Base-by-base conservation (phyloP, 1,140 invertebrate species). In the Lucilia sericata region DNA sequence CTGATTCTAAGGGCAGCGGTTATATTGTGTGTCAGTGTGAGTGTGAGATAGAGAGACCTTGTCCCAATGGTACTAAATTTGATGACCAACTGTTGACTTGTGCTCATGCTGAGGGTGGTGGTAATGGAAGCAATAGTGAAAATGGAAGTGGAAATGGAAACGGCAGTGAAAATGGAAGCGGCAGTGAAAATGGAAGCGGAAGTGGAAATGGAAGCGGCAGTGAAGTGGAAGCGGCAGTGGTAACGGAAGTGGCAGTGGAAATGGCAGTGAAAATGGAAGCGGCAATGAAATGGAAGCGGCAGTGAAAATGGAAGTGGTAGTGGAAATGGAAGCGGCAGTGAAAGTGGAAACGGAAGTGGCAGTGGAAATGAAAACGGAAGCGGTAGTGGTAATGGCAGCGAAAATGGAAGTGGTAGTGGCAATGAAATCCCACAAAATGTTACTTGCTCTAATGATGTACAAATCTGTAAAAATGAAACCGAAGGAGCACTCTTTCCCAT, bases 11-110 rank as follows among this genome's bases (percentile, higher is more conserved):
- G 10, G 13, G 75, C 19, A 65, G 21, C 21, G 75, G 75, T 1
- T 84, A 84, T 47, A 84, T 84, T 70, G 83, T 84, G 5, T 84
- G 83, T 30, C 83, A 84, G 19, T 84, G 83, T 30, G 83, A 81
- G 21, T 84, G 83, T 84, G 83, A 80, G 70, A 81, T 84, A 21
- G 10, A 17, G 12, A 84, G 25, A 76, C 75, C 65, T n/a, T 70
- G 65, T 70, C 65, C n/a, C 7, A 12, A 7, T 70, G 55, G 55
- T 21, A 70, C 65, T 5, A 60, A 60, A 7, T 60, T 70, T 25
- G n/a, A 10, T 7, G 65, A 21, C 2, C 7, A 70, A 2, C 65
- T 21, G 21, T n/a, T 10, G 25, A 21, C 21, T 19, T 25, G n/a
- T n/a, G 19, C 19, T 19, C 65, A 19, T 12, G 5, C 0, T 10